phyloP scores from a whole-genome alignment of 2,888 invertebrate species.

The Ichneumon xanthorius region DNA sequence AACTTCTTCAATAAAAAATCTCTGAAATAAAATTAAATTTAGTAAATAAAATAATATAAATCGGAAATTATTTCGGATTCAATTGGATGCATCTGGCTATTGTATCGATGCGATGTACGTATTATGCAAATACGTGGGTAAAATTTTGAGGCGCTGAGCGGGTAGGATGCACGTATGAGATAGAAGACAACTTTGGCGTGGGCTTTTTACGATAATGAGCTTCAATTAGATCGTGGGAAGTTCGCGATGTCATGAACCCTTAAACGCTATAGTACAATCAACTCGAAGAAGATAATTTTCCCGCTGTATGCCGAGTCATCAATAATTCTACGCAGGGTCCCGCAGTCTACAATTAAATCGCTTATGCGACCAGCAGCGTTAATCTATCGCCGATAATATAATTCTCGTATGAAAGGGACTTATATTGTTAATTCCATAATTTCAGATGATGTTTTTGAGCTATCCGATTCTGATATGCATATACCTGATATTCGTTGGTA shows the following conservation, averaged over 20 bases:
- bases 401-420: background rate
- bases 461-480: slow-evolving; percentile 34
- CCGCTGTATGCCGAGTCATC: background rate
- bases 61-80: background rate
- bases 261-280: slow-evolving; percentile 8
- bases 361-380: background rate
- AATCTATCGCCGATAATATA: background rate
- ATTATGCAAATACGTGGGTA: background rate
- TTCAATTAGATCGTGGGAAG: slow-evolving; percentile 6
- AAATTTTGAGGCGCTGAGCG: background rate
- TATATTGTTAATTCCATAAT: background rate
- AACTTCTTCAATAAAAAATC: background rate
- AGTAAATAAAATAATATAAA: background rate
- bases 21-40: background rate
- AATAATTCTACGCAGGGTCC: background rate
- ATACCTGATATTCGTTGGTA: slow-evolving; percentile 2
- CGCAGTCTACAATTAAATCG: slow-evolving; percentile 9
- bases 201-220: slow-evolving; percentile 42
- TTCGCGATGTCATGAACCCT: slow-evolving; percentile 37
- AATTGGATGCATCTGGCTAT: background rate
- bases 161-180: background rate
- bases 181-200: slow-evolving; percentile 20
- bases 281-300: slow-evolving; percentile 4
- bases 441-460: slow-evolving; percentile 48
- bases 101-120: background rate